phyloP scores from a whole-genome alignment of 2,797 vertebrate species.

The Tenualosa ilisha region DNA sequence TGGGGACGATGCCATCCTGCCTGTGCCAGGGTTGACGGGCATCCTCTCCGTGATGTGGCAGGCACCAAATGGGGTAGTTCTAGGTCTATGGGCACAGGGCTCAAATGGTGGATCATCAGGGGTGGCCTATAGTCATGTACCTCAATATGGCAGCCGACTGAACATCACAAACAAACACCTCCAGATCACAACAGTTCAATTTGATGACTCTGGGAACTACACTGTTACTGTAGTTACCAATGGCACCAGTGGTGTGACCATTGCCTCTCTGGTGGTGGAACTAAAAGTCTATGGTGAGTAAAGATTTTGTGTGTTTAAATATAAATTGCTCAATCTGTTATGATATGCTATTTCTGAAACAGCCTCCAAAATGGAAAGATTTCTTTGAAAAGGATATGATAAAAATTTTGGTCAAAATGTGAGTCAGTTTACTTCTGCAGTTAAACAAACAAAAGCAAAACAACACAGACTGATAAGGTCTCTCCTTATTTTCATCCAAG shows the following conservation, averaged over 20 bases:
- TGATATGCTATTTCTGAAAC: too few species aligned
- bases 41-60: background rate
- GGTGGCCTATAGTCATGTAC: background rate
- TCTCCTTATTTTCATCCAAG: background rate
- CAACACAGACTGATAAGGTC: too few species aligned
- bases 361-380: too few species aligned
- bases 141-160: background rate
- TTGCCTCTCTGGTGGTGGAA: background rate
- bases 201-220: background rate
- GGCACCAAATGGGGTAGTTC: background rate
- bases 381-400: too few species aligned
- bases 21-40: background rate
- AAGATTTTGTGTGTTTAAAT: background rate
- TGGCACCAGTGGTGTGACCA: background rate
- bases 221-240: background rate
- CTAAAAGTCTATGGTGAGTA: slow-evolving; percentile 1
- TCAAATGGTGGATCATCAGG: background rate
- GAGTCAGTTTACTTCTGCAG: too few species aligned
- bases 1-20: background rate
- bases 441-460: too few species aligned
- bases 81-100: background rate
- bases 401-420: too few species aligned
- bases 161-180: background rate
- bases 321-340: too few species aligned
- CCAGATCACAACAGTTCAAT: background rate